Evolutionary conservation across 2,113 vertebrate genomes (phyloP).

Genomic region (Cephalopterus ornatus): DNA sequence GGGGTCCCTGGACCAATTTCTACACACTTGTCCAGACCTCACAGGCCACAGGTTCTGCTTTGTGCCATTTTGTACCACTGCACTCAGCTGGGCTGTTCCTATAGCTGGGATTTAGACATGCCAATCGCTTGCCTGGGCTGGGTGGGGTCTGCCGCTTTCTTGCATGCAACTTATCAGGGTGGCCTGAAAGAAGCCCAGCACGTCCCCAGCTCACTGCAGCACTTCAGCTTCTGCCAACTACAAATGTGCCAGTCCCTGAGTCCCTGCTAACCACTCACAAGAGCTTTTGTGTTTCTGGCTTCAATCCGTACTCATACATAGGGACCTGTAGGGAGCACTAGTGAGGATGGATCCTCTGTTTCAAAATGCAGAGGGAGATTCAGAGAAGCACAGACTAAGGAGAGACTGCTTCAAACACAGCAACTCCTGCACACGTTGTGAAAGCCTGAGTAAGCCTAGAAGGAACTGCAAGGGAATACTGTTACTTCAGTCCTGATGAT

Average conservation of each 20-base stretch:
- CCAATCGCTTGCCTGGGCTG: background rate
- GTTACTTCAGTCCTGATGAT: background rate
- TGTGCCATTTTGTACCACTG: background rate
- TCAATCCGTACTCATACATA: background rate
- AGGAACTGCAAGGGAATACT: background rate
- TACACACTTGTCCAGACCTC: background rate
- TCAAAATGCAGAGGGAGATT: background rate
- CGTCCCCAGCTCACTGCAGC: background rate
- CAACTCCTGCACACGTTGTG: background rate
- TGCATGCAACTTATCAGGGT: background rate
- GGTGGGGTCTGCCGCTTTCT: background rate
- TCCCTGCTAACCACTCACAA: background rate
- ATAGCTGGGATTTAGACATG: background rate
- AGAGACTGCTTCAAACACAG: background rate
- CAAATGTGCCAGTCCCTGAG: background rate
- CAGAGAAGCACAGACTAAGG: background rate
- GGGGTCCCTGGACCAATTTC: background rate
- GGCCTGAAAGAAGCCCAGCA: background rate
- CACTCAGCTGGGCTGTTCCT: background rate
- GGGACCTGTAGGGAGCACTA: background rate
- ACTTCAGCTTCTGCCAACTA: background rate
- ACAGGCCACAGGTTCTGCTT: background rate
- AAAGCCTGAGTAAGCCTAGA: background rate
- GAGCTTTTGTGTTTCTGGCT: background rate
- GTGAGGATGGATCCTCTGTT: background rate